phyloP scores from a whole-genome alignment of 2,113 vertebrate genomes.

The Petromus typicus region DNA sequence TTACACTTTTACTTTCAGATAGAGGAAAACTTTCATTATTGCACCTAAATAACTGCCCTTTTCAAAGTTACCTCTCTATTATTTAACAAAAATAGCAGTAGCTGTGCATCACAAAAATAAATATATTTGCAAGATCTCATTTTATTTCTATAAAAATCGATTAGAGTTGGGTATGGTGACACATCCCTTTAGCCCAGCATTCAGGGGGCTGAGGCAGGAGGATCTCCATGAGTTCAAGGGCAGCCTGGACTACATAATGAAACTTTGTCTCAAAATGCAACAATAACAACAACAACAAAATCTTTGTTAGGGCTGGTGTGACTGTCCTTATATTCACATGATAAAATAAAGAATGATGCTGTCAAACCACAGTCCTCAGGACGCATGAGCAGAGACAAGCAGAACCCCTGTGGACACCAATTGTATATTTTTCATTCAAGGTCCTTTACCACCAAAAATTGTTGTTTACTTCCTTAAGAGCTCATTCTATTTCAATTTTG shows the following conservation, averaged over 20 bases:
- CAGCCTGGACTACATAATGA: neutral
- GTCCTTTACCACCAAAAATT: neutral
- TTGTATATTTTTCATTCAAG: neutral
- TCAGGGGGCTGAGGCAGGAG: neutral
- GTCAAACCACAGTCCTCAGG: neutral
- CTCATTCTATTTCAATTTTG: neutral
- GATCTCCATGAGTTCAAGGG: neutral
- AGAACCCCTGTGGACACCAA: neutral
- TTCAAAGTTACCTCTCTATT: neutral
- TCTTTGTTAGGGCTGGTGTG: neutral
- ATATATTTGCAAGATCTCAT: neutral
- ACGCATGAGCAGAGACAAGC: neutral
- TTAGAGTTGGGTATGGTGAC: neutral
- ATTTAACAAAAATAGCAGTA: constrained; percentile 15
- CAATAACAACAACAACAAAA: neutral
- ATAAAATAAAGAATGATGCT: neutral
- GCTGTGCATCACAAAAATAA: neutral
- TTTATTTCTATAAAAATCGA: constrained; percentile 8
- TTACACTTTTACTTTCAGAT: neutral
- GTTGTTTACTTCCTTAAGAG: neutral
- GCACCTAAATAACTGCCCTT: neutral
- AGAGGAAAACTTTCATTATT: constrained; percentile 1
- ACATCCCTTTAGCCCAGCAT: neutral
- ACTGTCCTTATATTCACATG: no score
- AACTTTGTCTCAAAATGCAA: neutral